Percentiles rank a stretch among this genome's conserved stretches.
Conservation (phyloP, 2,888 invertebrate genomes). For the Chesias legatella region DNA sequence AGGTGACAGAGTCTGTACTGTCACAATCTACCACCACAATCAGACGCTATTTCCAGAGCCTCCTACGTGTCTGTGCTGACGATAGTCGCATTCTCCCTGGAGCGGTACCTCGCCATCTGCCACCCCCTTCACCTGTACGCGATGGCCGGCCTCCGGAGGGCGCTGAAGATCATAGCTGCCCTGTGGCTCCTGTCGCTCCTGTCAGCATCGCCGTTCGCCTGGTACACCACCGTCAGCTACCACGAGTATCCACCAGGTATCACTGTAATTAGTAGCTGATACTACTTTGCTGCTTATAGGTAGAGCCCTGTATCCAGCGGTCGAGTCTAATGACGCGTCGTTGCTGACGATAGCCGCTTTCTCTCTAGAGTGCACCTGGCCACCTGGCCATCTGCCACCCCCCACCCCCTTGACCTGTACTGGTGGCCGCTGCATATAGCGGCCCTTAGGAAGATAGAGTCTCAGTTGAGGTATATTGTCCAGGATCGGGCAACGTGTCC, state of each 20-base stretch:
- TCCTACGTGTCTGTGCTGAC: conserved; percentile 95
- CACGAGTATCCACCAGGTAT: conserved; percentile 85
- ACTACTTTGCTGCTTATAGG: too few relatives aligned
- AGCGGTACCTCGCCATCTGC: conserved; percentile 94
- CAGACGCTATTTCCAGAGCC: conserved; percentile 78
- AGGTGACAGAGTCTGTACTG: too few relatives aligned
- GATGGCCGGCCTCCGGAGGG: conserved; percentile 91
- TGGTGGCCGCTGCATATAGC: not conserved
- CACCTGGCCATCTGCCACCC: too few relatives aligned
- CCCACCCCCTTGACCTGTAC: too few relatives aligned
- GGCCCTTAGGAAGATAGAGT: not conserved
- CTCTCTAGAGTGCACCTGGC: too few relatives aligned
- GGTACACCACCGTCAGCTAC: conserved; percentile 87
- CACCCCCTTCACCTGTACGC: conserved; percentile 91
- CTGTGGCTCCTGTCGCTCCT: conserved; percentile 89
- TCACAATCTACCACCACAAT: too few relatives aligned
- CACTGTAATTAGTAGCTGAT: too few relatives aligned
- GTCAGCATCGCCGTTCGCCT: conserved; percentile 88
- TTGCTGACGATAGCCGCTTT: too few relatives aligned
- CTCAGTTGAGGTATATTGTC: not conserved
- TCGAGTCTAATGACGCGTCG: too few relatives aligned
- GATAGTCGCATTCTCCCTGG: conserved; percentile 94
- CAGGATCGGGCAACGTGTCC: conserved; percentile 65
- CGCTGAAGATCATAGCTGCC: conserved; percentile 87
- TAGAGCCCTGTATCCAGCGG: too few relatives aligned